Percentiles rank a stretch among this genome's conserved stretches.
phyloP scores from a whole-genome alignment of 2,797 vertebrate species.

The Morus bassanus region DNA sequence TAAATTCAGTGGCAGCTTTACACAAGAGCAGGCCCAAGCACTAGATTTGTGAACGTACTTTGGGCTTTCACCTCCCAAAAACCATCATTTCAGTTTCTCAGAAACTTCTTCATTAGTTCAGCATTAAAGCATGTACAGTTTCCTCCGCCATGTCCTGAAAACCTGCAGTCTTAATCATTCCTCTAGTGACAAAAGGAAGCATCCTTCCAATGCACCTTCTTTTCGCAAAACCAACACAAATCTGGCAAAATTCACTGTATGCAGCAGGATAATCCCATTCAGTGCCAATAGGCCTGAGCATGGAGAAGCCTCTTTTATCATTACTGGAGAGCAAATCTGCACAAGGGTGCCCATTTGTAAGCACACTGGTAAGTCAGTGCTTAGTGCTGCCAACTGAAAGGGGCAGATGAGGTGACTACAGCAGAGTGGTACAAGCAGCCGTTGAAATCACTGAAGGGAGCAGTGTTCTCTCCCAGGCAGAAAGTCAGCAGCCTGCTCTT shows the following conservation, averaged over 20 bases:
- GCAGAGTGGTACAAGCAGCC: not conserved
- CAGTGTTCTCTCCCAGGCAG: slow-evolving; percentile 1
- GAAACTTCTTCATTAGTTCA: not conserved
- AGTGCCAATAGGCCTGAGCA: not conserved
- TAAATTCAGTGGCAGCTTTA: not conserved
- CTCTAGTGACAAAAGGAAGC: not conserved
- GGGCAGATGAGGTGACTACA: slow-evolving; percentile 29
- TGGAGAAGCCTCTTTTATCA: not conserved
- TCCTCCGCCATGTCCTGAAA: not conserved
- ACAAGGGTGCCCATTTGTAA: not conserved
- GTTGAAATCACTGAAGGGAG: slow-evolving; percentile 25
- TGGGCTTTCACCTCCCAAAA: not conserved
- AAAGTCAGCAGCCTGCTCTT: slow-evolving; percentile 26
- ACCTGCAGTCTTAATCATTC: not conserved
- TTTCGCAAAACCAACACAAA: not conserved
- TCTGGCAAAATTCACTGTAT: not conserved
- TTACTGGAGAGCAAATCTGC: not conserved
- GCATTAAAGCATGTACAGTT: not conserved
- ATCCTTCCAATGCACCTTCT: not conserved
- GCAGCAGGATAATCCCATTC: not conserved
- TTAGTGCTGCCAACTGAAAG: slow-evolving; percentile 18
- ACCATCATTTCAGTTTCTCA: not conserved
- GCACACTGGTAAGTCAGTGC: not conserved
- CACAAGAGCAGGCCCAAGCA: not conserved
- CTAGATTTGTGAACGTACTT: not conserved